Evolutionary conservation across 2,888 invertebrate genomes (phyloP).

Genomic region (Lasius platythorax): DNA sequence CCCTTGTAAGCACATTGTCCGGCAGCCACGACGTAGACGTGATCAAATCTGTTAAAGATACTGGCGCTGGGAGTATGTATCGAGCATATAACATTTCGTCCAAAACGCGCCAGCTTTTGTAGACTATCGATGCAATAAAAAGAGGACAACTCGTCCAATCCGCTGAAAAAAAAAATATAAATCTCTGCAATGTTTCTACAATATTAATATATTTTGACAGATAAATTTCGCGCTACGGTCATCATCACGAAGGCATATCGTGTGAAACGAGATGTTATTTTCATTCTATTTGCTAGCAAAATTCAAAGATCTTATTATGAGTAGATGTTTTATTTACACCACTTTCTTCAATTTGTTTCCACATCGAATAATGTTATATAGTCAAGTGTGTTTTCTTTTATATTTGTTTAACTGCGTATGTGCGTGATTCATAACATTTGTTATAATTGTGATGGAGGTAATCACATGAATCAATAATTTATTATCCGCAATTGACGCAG

Average conservation of each 20-base stretch:
- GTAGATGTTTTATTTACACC: not conserved
- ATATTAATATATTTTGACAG: not conserved
- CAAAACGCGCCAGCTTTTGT: constrained; percentile 94
- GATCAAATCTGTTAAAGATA: constrained; percentile 96
- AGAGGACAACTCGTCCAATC: constrained; percentile 96
- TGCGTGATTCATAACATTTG: too few relatives aligned
- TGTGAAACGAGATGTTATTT: not conserved
- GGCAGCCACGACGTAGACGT: constrained; percentile 95
- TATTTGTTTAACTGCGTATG: too few relatives aligned
- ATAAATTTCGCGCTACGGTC: not conserved
- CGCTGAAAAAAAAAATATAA: constrained; percentile 87
- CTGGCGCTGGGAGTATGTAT: constrained; percentile 98
- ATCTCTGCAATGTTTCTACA: not conserved
- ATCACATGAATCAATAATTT: too few relatives aligned
- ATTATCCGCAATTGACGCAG: too few relatives aligned
- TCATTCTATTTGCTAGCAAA: not conserved
- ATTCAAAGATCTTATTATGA: not conserved
- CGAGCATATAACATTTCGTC: constrained; percentile 97
- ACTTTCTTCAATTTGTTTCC: not conserved
- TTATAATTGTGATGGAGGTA: too few relatives aligned
- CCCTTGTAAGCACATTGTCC: constrained; percentile 97
- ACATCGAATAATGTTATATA: too few relatives aligned
- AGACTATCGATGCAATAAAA: constrained; percentile 95
- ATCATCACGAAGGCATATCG: not conserved
- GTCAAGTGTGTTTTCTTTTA: too few relatives aligned